Conservation (phyloP, 2,888 invertebrate genomes). For the Andrena chrysosceles region DNA sequence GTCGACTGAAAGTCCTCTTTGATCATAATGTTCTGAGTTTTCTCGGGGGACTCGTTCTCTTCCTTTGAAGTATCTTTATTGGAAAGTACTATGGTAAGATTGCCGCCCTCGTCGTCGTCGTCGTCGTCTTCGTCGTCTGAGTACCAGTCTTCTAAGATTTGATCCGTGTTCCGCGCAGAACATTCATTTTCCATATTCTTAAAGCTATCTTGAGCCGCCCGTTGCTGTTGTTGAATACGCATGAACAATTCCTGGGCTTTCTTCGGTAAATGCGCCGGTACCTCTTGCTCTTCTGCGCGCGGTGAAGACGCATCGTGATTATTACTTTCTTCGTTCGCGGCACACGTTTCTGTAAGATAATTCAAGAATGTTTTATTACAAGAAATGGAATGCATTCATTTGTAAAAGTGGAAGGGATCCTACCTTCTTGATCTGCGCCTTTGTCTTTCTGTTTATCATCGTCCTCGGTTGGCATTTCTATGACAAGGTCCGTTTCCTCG, state of each 20-base stretch:
- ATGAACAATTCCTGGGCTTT: conserved; percentile 89
- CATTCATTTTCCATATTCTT: conserved; percentile 84
- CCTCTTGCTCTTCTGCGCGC: conserved; percentile 71
- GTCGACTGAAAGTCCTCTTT: conserved; percentile 62
- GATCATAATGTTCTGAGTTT: conserved; percentile 59
- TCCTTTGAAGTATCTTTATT: conserved; percentile 91
- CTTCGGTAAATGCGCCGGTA: conserved; percentile 87
- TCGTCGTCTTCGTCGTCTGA: conserved; percentile 93
- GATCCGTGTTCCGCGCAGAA: conserved; percentile 74
- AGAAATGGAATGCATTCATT: neutral
- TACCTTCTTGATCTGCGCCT: conserved; percentile 58
- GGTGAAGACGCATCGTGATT: conserved; percentile 39
- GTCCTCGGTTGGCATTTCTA: conserved; percentile 81
- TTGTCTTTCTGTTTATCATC: conserved; percentile 78
- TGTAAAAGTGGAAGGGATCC: neutral
- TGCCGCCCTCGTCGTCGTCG: conserved; percentile 81
- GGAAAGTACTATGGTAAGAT: conserved; percentile 88
- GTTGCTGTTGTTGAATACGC: conserved; percentile 89
- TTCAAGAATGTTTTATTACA: neutral
- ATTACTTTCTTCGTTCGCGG: conserved; percentile 34
- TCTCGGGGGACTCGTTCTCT: conserved; percentile 78
- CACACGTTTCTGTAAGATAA: conserved; percentile 32
- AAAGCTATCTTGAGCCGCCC: conserved; percentile 83
- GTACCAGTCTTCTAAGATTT: conserved; percentile 89
- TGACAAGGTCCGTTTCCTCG: conserved; percentile 81